Conservation (phyloP, 2,113 vertebrate species). For the Podarcis muralis region DNA sequence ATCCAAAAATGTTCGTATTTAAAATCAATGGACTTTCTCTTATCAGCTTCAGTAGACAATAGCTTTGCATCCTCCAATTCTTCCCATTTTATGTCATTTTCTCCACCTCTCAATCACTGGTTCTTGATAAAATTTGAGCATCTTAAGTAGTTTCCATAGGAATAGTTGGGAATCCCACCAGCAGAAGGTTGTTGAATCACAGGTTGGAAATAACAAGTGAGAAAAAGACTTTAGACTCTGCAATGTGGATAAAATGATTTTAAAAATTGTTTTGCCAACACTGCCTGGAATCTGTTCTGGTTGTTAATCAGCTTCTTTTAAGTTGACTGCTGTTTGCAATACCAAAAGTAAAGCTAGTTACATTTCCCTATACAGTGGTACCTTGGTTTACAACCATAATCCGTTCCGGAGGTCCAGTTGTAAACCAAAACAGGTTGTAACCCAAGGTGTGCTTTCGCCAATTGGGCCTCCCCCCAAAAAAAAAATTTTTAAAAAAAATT, state of each 20-base stretch:
- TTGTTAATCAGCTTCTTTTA: neutral
- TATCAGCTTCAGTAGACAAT: neutral
- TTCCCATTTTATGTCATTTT: neutral
- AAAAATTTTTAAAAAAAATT: too few species aligned
- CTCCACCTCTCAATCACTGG: constrained; percentile 19
- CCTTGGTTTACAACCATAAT: too few species aligned
- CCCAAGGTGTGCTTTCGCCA: too few species aligned
- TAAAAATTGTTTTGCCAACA: neutral
- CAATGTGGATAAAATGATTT: fast-evolving
- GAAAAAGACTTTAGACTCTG: neutral
- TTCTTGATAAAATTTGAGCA: neutral
- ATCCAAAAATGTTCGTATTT: constrained; percentile 14
- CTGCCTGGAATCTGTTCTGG: neutral
- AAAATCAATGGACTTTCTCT: neutral
- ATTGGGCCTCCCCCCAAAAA: too few species aligned
- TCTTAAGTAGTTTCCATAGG: constrained; percentile 30
- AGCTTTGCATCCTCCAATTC: neutral
- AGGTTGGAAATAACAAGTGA: constrained; percentile 4
- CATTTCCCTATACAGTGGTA: neutral
- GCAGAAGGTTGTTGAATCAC: neutral
- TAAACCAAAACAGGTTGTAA: too few species aligned
- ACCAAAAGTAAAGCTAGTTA: neutral
- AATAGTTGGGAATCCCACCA: neutral
- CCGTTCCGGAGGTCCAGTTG: too few species aligned
- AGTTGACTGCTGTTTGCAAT: neutral